Evolutionary conservation across 1,140 invertebrate genomes (phyloP), one percentile per base, ranked within the genome.

Genomic region (Hypothenemus hampei): DNA sequence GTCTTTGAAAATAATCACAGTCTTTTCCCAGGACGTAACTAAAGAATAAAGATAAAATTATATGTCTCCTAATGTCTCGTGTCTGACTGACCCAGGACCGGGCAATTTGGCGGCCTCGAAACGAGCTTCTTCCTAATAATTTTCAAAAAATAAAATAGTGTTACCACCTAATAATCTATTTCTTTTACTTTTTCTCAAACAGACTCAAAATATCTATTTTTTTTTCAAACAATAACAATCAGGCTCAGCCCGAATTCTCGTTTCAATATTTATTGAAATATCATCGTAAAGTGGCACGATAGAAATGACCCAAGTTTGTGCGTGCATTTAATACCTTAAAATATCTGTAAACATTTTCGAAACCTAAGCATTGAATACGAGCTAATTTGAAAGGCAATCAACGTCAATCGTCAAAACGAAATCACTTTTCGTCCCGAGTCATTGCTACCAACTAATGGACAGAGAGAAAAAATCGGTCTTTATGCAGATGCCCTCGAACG

Each of bases 321-420:
- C 45, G 45, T 47, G 45, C 29, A 35, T 16, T 33, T 47, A 48
- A 48, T 45, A 18, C 24, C 13, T 11, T 4, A 13, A 48, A 13
- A 36, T 6, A 4, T 15, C 24, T 7, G 15, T 16, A 15, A 33
- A 33, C 22, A 46, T 15, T n/a, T 21, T 15, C 33, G 26, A 35
- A 35, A 48, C 1, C 46, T 37, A 10, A 46, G 24, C 43, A 16
- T 46, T 18, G 22, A 29, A 16, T 16, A 21, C 13, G 22, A 23
- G 31, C 19, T 37, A 48, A 48, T 48, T 45, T 31, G 43, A 22
- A 21, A 48, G 16, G 29, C 33, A 36, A 48, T 22, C 26, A 44
- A n/a, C 29, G 26, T 48, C 48, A 50, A 39, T 50, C 36, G 22
- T 29, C 19, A 26, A 50, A 50, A 50, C 47, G 36, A 50, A 50